Base-by-base conservation (phyloP, 2,888 invertebrate genomes). In the Blastobasis adustella region DNA sequence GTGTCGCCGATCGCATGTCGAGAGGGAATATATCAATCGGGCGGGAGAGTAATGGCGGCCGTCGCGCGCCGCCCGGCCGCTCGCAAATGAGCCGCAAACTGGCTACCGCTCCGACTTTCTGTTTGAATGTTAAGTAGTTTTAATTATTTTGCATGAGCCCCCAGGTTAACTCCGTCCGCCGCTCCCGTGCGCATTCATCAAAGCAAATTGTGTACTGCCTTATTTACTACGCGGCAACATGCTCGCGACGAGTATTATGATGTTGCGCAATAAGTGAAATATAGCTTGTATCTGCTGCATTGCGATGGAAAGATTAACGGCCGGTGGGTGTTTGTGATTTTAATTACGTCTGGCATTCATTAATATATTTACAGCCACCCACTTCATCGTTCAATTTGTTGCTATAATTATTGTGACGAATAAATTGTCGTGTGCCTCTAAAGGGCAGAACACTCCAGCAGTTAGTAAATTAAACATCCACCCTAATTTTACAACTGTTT, bases 61-160 rank as follows among this genome's bases (percentile, higher is more conserved):
- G 71, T 37, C 57, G 50, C 47, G 54, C 64, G 64, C 64, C 65
- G 71, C 62, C 72, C 72, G 69, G 73, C 72, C 62, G 50, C 56
- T 62, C 65, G 70, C 73, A 79, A 81, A 82, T 81, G 79, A 82
- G 76, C 76, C 69, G 71, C 76, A 71, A 71, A 75, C 80, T 70
- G 71, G 79, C 79, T 78, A 73, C 82, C 68, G 76, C 67, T 60
- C 60, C 73, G 71, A 78, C 77, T 79, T 79, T 79, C 81, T 73
- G 80, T 71, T 79, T 82, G 83, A 85, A 86, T 86, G 75, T 84
- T 82, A 87, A 87, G 80, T 85, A 85, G 83, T 83, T 86, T 87
- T 84, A 86, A 87, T 86, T 84, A 87, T 84, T 82, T 82, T 72
- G 77, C 79, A 71, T 73, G 68, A 69, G 79, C 82, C 80, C 64